These are phyloP conservation scores for Albula goreensis DNA, from an alignment of 2,113 vertebrate genomes.

Conservation along the genomic window DNA sequence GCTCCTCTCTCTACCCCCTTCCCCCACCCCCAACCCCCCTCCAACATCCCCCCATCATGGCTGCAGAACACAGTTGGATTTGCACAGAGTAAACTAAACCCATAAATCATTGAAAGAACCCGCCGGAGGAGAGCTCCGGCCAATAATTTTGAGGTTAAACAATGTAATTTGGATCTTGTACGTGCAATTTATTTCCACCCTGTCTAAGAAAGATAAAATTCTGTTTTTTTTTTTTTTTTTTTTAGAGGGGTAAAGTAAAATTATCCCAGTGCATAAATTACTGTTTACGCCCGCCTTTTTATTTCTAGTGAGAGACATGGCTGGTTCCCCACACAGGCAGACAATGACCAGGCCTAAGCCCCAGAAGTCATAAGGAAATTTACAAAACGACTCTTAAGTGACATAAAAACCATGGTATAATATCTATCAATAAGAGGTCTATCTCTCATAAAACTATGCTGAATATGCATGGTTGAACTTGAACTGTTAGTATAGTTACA, in stretches of 20 bases:
- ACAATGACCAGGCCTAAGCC: no score
- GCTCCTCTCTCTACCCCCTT: slow-evolving; percentile 40
- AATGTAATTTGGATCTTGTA: slow-evolving; percentile 78
- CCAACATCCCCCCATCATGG: slow-evolving; percentile 46
- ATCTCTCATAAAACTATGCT: no score
- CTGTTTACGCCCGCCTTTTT: background rate
- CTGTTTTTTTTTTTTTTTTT: slow-evolving; percentile 53
- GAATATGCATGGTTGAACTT: no score
- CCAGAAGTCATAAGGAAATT: no score
- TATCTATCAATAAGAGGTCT: no score
- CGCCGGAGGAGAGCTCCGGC: slow-evolving; percentile 58
- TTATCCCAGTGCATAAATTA: background rate
- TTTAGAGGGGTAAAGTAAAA: background rate
- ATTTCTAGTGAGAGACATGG: background rate
- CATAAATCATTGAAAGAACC: slow-evolving; percentile 70
- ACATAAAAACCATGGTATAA: no score
- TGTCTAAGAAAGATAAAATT: slow-evolving; percentile 65
- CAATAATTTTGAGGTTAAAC: slow-evolving; percentile 80
- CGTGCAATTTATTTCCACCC: slow-evolving; percentile 74
- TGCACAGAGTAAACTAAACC: slow-evolving; percentile 71
- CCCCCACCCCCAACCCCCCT: slow-evolving; percentile 40
- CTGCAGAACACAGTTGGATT: slow-evolving; percentile 65
- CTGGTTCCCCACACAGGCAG: no score
- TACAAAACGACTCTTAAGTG: no score
- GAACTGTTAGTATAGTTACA: no score